Conservation (phyloP, 2,888 invertebrate genomes). For the Ennomos fuscantarius region DNA sequence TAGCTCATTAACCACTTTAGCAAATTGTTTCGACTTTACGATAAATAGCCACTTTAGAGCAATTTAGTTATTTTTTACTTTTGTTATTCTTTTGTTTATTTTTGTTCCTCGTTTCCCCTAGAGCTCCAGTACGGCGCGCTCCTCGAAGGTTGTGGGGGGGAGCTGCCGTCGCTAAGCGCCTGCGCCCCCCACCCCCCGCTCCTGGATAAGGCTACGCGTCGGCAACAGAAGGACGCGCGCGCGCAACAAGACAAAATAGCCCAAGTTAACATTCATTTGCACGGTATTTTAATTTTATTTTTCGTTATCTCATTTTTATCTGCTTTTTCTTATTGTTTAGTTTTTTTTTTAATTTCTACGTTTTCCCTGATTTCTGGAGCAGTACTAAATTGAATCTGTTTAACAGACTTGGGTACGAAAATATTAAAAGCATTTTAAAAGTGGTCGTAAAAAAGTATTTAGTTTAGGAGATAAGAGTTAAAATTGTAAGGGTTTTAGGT, state of each 20-base stretch:
- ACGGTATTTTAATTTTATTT: slow-evolving; percentile 87
- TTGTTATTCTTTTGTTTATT: slow-evolving; percentile 49
- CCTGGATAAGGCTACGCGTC: slow-evolving; percentile 86
- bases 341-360: slow-evolving; percentile 18
- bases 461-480: no score
- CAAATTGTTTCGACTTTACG: no score
- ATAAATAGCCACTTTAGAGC: no score
- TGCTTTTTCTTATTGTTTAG: slow-evolving; percentile 24
- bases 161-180: slow-evolving; percentile 78
- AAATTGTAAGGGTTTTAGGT: no score
- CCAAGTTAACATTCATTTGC: slow-evolving; percentile 92
- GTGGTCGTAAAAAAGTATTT: no score
- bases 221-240: slow-evolving; percentile 86
- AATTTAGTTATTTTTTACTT: no score
- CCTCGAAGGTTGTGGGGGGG: slow-evolving; percentile 84
- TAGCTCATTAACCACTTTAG: no score
- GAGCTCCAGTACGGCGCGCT: slow-evolving; percentile 85
- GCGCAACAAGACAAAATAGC: slow-evolving; percentile 90
- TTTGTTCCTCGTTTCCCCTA: slow-evolving; percentile 54
- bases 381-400: background rate
- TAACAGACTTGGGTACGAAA: no score
- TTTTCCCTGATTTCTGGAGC: background rate
- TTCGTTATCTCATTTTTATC: slow-evolving; percentile 37
- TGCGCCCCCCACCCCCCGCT: slow-evolving; percentile 80
- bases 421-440: background rate